Conservation (phyloP, 2,888 invertebrate species). For the Marasmarcha lunaedactyla region DNA sequence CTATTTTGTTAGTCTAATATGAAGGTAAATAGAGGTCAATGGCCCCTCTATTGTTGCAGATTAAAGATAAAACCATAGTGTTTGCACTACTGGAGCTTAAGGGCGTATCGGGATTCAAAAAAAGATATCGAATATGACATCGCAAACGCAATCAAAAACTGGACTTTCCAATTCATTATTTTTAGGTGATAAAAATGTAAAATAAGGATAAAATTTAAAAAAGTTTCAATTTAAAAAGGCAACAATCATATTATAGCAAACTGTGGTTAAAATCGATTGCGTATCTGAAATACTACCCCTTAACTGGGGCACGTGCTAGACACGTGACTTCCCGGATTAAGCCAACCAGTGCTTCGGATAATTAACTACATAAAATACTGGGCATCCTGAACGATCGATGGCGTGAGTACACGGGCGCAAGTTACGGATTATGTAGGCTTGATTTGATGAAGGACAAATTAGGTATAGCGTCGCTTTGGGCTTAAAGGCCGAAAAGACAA, state of each 20-base stretch:
- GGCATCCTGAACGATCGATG: slow-evolving; percentile 43
- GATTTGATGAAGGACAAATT: slow-evolving; percentile 25
- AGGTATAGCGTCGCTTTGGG: too few species aligned
- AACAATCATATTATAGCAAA: too few species aligned
- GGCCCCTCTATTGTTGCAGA: background rate
- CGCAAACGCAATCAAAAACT: too few species aligned
- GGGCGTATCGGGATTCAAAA: too few species aligned
- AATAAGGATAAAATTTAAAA: too few species aligned
- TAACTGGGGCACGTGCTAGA: slow-evolving; percentile 49
- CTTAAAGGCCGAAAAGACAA: too few species aligned
- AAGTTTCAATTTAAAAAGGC: too few species aligned
- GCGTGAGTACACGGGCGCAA: slow-evolving; percentile 17
- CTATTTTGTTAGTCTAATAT: background rate
- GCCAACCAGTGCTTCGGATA: slow-evolving; percentile 47
- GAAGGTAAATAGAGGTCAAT: background rate
- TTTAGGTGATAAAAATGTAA: too few species aligned
- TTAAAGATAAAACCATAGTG: too few species aligned
- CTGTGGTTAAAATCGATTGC: background rate
- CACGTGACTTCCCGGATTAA: slow-evolving; percentile 65
- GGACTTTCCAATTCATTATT: too few species aligned
- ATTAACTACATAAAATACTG: slow-evolving; percentile 64
- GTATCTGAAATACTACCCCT: slow-evolving; percentile 31
- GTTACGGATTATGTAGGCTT: slow-evolving; percentile 17
- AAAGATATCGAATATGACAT: too few species aligned
- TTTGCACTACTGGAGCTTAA: too few species aligned